phyloP scores from a whole-genome alignment of 1,140 invertebrate species.

The Drosophila athabasca region DNA sequence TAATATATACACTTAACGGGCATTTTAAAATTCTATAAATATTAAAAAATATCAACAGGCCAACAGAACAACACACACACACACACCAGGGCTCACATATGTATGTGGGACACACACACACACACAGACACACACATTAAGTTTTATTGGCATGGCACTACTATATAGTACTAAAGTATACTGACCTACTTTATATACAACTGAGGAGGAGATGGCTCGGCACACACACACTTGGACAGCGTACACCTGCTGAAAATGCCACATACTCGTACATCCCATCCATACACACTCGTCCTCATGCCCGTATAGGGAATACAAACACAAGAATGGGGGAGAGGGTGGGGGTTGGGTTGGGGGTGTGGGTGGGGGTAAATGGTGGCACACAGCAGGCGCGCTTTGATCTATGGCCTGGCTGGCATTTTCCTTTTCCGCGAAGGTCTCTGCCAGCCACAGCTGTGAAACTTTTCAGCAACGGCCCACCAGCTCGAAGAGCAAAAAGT shows the following conservation, averaged over 20 bases:
- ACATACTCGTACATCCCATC: background rate
- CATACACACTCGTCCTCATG: background rate
- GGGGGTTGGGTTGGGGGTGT: conserved; percentile 29
- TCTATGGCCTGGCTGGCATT: conserved; percentile 58
- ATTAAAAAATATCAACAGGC: conserved; percentile 82
- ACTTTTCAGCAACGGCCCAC: conserved; percentile 23
- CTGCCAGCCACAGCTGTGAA: conserved; percentile 36
- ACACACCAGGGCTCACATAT: conserved; percentile 14
- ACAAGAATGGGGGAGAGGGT: conserved; percentile 29
- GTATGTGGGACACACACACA: conserved; percentile 20
- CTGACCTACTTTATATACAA: conserved; percentile 74
- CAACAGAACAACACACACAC: conserved; percentile 9
- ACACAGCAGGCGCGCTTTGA: conserved; percentile 69
- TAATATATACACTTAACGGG: conserved; percentile 64
- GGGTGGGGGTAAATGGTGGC: conserved; percentile 2
- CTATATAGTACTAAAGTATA: conserved; percentile 44
- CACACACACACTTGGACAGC: conserved; percentile 21
- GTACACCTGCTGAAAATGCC: conserved; percentile 57
- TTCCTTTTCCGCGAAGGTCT: conserved; percentile 47
- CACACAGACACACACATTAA: conserved; percentile 50
- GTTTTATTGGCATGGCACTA: conserved; percentile 75
- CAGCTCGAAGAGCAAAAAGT: conserved; percentile 40
- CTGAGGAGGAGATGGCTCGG: conserved; percentile 32
- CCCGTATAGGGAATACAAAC: conserved; percentile 31
- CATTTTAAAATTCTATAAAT: conserved; percentile 80